Evolutionary conservation across 2,888 invertebrate species (phyloP).

Genomic region (Habroteleia sp.): DNA sequence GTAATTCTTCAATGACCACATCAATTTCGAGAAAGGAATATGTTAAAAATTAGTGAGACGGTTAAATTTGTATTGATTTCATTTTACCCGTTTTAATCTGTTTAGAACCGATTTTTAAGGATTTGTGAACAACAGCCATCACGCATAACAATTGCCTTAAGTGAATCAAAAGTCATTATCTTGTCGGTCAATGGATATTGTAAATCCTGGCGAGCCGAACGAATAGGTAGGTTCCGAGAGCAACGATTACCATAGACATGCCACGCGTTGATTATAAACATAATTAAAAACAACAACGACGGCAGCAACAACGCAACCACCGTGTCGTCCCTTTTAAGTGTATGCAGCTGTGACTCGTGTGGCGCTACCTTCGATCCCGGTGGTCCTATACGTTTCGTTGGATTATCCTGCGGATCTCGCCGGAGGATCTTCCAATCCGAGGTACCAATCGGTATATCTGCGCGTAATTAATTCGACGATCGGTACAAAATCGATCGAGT

Average conservation of each 20-base stretch:
- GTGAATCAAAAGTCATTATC: constrained; percentile 67
- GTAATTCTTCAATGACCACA: too few species aligned
- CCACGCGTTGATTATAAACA: constrained; percentile 80
- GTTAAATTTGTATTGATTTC: too few species aligned
- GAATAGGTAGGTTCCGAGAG: constrained; percentile 70
- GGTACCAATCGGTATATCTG: constrained; percentile 70
- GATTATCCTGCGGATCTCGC: constrained; percentile 71
- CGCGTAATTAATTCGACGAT: constrained; percentile 68
- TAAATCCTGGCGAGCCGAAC: constrained; percentile 67
- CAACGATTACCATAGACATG: constrained; percentile 67
- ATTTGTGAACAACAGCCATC: constrained; percentile 17
- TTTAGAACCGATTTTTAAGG: constrained; percentile 1
- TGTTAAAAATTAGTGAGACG: too few species aligned
- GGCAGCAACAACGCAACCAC: constrained; percentile 64
- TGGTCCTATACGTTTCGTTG: constrained; percentile 77
- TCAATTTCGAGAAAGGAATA: too few species aligned
- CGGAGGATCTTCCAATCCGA: constrained; percentile 65
- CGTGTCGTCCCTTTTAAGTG: constrained; percentile 72
- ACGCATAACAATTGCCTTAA: constrained; percentile 25
- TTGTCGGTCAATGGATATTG: constrained; percentile 65
- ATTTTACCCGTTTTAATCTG: too few species aligned
- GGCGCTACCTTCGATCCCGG: constrained; percentile 76
- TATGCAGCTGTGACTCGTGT: constrained; percentile 73
- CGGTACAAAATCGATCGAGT: constrained; percentile 66
- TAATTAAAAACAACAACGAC: constrained; percentile 80